Percentiles rank a stretch among this genome's conserved stretches.
Conservation (phyloP, 2,888 invertebrate species). For the Lepidocyrtoides sp. region DNA sequence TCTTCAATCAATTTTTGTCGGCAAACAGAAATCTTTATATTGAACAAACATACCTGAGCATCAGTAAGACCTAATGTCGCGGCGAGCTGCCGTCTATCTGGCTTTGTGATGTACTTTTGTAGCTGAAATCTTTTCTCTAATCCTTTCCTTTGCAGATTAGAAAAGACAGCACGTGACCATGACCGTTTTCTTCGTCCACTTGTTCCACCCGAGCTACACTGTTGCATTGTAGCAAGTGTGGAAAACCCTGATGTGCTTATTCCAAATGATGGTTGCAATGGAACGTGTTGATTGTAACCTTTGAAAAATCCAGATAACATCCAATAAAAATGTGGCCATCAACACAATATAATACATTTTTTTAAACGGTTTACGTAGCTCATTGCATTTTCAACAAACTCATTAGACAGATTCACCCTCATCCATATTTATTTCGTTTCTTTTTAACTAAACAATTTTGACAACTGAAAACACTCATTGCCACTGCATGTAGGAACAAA, state of each 20-base stretch:
- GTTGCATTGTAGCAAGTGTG: conserved; percentile 82
- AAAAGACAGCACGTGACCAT: conserved; percentile 99
- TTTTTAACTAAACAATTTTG: too few relatives aligned
- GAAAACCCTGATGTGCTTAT: conserved; percentile 77
- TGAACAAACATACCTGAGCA: conserved; percentile 97
- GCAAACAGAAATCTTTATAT: too few relatives aligned
- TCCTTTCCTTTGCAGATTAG: conserved; percentile 97
- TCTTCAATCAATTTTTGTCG: too few relatives aligned
- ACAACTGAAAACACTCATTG: too few relatives aligned
- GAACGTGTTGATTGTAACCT: conserved; percentile 70
- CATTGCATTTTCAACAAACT: too few relatives aligned
- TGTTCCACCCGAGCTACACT: conserved; percentile 82
- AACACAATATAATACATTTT: too few relatives aligned
- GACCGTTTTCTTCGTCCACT: conserved; percentile 93
- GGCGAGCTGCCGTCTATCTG: conserved; percentile 98
- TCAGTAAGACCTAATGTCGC: conserved; percentile 98
- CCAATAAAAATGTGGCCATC: not conserved
- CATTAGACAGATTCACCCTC: too few relatives aligned
- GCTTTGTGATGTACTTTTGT: conserved; percentile 99
- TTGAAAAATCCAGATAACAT: not conserved
- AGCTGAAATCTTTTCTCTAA: conserved; percentile 98
- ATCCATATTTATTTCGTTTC: too few relatives aligned
- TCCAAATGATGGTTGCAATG: conserved; percentile 74
- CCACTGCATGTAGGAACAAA: too few relatives aligned
- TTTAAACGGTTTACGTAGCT: too few relatives aligned